These are phyloP conservation scores for Lutraria rhynchaena DNA, from an alignment of 1,140 invertebrate species.

Conservation along the genomic window DNA sequence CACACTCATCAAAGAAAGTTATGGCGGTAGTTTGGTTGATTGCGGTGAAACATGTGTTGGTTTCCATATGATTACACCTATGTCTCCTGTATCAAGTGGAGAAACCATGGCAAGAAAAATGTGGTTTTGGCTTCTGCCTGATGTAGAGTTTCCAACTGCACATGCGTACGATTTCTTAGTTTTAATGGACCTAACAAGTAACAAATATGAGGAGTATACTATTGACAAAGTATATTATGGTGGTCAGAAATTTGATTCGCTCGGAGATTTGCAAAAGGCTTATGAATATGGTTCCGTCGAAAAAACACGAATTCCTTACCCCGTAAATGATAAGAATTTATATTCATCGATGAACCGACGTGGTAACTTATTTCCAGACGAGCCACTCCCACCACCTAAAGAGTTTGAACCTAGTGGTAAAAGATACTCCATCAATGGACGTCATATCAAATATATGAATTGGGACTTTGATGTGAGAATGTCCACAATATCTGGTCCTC, in stretches of 20 bases:
- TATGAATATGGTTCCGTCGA: slow-evolving; percentile 63
- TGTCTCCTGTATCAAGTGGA: slow-evolving; percentile 58
- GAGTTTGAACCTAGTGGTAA: slow-evolving; percentile 74
- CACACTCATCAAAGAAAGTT: slow-evolving; percentile 67
- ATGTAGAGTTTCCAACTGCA: slow-evolving; percentile 57
- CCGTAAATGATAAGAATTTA: slow-evolving; percentile 37
- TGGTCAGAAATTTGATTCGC: slow-evolving; percentile 62
- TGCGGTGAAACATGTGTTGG: slow-evolving; percentile 68
- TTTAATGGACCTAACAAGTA: slow-evolving; percentile 61
- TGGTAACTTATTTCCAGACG: slow-evolving; percentile 51
- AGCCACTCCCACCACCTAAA: slow-evolving; percentile 52
- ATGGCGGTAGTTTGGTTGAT: slow-evolving; percentile 62
- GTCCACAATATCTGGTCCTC: slow-evolving; percentile 68
- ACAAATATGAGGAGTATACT: slow-evolving; percentile 51
- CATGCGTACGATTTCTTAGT: slow-evolving; percentile 67
- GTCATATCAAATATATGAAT: slow-evolving; percentile 69
- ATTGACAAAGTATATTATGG: slow-evolving; percentile 67
- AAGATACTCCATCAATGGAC: slow-evolving; percentile 69
- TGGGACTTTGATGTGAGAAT: slow-evolving; percentile 77
- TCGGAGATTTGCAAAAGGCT: slow-evolving; percentile 60
- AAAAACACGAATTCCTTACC: slow-evolving; percentile 64
- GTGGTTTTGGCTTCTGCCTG: slow-evolving; percentile 64
- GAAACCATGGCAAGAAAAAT: slow-evolving; percentile 55
- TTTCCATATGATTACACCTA: slow-evolving; percentile 53
- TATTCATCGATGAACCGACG: slow-evolving; percentile 63